Percentiles rank a stretch among this genome's conserved stretches.
phyloP scores from a whole-genome alignment of 1,140 invertebrate species.

The Dendrolimus kikuchii region DNA sequence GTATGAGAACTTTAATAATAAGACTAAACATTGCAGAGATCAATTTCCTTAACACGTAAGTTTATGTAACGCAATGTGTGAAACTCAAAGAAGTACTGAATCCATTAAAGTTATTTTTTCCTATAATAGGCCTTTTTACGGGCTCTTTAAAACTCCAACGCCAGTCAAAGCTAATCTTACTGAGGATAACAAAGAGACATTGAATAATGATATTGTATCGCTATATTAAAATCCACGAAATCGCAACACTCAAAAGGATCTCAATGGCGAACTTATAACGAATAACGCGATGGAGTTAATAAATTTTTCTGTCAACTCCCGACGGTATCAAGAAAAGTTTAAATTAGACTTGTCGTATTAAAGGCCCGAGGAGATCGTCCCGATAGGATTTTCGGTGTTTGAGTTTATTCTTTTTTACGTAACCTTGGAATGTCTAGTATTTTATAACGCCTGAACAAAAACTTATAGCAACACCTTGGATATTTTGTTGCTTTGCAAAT shows the following conservation, averaged over 20 bases:
- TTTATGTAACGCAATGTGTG: no score
- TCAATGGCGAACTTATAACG: constrained; percentile 4
- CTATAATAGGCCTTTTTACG: constrained; percentile 1
- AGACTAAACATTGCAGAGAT: no score
- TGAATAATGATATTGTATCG: no score
- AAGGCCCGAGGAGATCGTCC: neutral
- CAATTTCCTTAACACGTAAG: no score
- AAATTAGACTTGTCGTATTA: constrained; percentile 8
- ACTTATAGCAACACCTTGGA: no score
- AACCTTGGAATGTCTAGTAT: no score
- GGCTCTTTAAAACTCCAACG: neutral
- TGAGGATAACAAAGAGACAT: no score
- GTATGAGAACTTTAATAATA: no score
- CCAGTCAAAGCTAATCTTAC: no score
- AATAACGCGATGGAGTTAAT: constrained; percentile 7
- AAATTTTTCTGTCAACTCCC: constrained; percentile 7
- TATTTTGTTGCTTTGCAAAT: no score
- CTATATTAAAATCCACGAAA: neutral
- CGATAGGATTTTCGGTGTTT: neutral
- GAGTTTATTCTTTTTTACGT: no score
- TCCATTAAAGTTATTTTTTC: neutral
- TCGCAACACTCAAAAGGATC: constrained; percentile 2
- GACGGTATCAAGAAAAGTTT: constrained; percentile 7
- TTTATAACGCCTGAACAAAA: no score
- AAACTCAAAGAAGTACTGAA: neutral